Evolutionary conservation across 1,140 invertebrate species (phyloP).

Genomic region (Thaumetopoea pityocampa): DNA sequence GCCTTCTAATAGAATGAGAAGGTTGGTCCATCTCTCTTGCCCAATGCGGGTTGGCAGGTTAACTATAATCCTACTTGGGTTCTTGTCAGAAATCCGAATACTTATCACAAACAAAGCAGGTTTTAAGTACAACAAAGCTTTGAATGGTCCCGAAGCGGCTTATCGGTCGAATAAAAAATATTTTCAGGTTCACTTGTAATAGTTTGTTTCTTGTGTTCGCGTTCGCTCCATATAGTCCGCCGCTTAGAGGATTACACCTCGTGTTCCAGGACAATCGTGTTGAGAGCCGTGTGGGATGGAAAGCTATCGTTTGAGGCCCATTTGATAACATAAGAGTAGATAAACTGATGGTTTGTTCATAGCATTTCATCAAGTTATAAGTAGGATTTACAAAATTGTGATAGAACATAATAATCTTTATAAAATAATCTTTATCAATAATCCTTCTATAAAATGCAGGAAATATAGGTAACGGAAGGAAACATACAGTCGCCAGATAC

Average conservation of each 20-base stretch:
- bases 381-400: too few species aligned
- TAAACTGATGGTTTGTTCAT: not conserved
- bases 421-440: too few species aligned
- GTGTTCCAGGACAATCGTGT: conserved; percentile 11
- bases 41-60: not conserved
- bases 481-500: too few species aligned
- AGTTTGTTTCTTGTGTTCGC: conserved; percentile 6
- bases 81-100: too few species aligned
- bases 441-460: too few species aligned
- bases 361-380: too few species aligned
- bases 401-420: too few species aligned
- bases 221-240: conserved; percentile 1
- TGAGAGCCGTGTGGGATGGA: conserved; percentile 1
- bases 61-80: not conserved
- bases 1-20: too few species aligned
- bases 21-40: not conserved
- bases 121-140: conserved; percentile 11
- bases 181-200: conserved; percentile 17
- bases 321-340: not conserved
- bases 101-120: conserved; percentile 12
- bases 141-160: conserved; percentile 11
- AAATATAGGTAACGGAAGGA: too few species aligned
- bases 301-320: not conserved
- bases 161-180: conserved; percentile 14
- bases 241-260: conserved; percentile 20